Percentiles rank a stretch among this genome's conserved stretches.
Evolutionary conservation across 2,797 vertebrate genomes (phyloP).

Genomic region (Falco rusticolus): DNA sequence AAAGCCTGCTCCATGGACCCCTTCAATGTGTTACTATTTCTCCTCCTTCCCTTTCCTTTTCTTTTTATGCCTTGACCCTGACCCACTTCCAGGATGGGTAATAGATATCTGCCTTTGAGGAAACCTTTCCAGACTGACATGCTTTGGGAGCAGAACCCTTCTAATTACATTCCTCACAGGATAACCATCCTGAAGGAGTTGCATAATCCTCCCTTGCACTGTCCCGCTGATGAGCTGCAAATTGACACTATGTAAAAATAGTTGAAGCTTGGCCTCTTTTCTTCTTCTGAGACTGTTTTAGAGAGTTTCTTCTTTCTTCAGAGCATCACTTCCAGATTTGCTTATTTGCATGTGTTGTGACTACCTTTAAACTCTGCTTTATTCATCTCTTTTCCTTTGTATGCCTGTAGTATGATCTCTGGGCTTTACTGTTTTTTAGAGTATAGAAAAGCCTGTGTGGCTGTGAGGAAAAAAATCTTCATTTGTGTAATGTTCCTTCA

Average conservation of each 20-base stretch:
- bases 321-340: neutral
- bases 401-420: neutral
- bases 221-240: constrained; percentile 62
- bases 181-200: constrained; percentile 46
- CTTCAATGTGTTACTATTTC: neutral
- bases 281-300: constrained; percentile 30
- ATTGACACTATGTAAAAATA: constrained; percentile 66
- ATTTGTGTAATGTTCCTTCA: neutral
- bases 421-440: neutral
- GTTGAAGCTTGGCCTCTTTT: constrained; percentile 51
- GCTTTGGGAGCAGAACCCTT: neutral
- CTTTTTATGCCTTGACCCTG: constrained; percentile 15
- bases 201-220: constrained; percentile 61
- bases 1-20: neutral
- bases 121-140: neutral
- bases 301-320: constrained; percentile 21
- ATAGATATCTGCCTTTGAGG: neutral
- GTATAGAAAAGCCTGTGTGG: neutral
- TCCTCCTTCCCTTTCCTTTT: neutral
- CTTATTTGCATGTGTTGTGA: neutral
- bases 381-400: neutral
- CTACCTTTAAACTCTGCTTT: constrained; percentile 5
- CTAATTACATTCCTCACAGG: constrained; percentile 43
- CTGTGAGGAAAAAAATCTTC: neutral
- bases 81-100: neutral